These are phyloP conservation scores for Phodopus roborovskii DNA, from an alignment of 2,113 vertebrate species.

Conservation along the genomic window DNA sequence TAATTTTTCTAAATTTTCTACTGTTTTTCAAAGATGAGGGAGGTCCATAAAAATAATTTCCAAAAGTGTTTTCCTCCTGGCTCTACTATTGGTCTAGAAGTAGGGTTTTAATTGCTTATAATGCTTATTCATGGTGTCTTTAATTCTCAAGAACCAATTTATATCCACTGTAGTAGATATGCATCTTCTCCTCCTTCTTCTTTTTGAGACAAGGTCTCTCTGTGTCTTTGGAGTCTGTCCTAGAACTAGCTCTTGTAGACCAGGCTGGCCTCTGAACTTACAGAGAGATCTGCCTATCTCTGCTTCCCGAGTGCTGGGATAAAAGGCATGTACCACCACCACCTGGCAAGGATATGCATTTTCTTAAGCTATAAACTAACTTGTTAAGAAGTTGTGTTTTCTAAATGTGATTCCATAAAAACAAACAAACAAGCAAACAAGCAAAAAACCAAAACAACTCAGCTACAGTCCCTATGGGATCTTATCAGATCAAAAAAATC, in stretches of 20 bases:
- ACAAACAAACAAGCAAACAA: background rate
- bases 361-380: background rate
- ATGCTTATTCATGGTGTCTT: no score
- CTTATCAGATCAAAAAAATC: background rate
- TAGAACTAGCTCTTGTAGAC: no score
- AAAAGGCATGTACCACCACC: no score
- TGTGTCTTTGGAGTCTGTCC: no score
- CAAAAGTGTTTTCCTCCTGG: background rate
- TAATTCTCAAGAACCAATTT: background rate
- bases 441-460: background rate
- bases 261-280: no score
- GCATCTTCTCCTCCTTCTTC: background rate
- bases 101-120: background rate
- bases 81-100: background rate
- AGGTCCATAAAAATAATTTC: background rate
- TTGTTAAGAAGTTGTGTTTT: background rate
- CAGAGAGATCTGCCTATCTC: no score
- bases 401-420: background rate
- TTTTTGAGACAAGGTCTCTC: no score
- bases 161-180: no score
- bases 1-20: background rate
- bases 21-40: background rate
- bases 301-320: no score
- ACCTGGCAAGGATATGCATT: background rate
- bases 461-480: background rate